Base-by-base conservation (phyloP, 2,888 invertebrate genomes). In the Pseudococcus jackbeardsleyi region DNA sequence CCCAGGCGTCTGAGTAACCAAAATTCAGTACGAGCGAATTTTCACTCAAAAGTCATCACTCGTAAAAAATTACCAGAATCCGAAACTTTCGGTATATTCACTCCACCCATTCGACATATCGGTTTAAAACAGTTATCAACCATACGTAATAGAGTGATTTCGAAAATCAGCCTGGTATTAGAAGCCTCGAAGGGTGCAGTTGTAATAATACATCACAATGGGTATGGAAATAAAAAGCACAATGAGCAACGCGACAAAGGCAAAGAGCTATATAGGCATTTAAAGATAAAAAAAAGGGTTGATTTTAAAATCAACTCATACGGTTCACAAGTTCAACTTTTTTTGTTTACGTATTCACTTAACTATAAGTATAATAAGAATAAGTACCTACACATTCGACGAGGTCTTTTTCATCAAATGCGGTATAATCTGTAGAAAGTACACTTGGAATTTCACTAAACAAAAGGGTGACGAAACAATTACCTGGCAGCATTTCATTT, bases 251-350 rank as follows among this genome's bases (percentile, higher is more conserved):
- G 79, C 46, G 46, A 82, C 79, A 82, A 82, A 82, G 17, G 79
- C 79, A 82, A 79, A 19, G 42, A 82, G 42, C 46, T 42, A 82
- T 82, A 42, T 46, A 82, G 79, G 79, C 79, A 82, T 82, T 82
- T 82, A 82, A 82, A 82, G 46, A 82, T 82, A 17, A 8, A 82
- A 82, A 82, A 72, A 82, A 82, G 79, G 79, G 79, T 42, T 82
- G 79, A 19, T 82, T 82, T 82, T n/a, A 82, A 82, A 82, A 82
- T 19, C 79, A 82, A 82, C 46, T 82, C 39, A 82, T 82, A 46
- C 79, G 42, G 79, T 82, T 82, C 79, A 82, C 79, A 82, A 82
- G 79, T 82, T 82, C 46, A 82, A 46, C 79, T 82, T 82, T 72
- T 42, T 72, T 82, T 82, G 79, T 82, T 82, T 46, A 42, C 79